Evolutionary conservation across 2,113 vertebrate genomes (phyloP).

Genomic region (Trogon surrucura): DNA sequence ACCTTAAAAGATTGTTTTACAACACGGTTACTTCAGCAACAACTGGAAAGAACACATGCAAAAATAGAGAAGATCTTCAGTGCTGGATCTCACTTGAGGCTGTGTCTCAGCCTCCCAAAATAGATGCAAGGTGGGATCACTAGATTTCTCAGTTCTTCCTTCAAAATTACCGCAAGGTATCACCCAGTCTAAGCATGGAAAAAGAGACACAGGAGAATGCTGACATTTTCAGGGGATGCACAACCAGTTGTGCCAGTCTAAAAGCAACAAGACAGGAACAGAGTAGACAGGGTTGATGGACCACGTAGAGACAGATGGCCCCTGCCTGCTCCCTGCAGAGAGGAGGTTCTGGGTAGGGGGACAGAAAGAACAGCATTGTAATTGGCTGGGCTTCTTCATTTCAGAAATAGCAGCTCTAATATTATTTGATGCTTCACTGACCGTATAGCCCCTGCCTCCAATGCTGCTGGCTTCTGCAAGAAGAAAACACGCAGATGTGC

Average conservation of each 20-base stretch:
- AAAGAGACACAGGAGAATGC: neutral
- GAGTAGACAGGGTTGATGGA: neutral
- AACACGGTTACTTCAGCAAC: neutral
- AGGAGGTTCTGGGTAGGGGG: neutral
- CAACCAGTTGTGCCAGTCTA: neutral
- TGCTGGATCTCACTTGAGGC: neutral
- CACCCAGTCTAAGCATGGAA: neutral
- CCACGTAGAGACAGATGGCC: neutral
- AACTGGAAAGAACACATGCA: neutral
- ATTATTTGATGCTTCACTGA: neutral
- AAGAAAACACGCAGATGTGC: neutral
- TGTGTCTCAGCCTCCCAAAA: neutral
- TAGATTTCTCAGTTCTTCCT: neutral
- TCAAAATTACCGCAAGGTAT: neutral
- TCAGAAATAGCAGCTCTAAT: neutral
- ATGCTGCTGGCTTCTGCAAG: neutral
- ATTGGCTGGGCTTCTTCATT: neutral
- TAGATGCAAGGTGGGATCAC: neutral
- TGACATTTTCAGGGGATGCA: neutral
- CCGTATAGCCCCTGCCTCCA: neutral
- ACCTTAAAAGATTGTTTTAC: neutral
- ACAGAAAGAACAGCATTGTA: neutral
- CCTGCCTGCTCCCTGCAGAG: rapidly evolving
- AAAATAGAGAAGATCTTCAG: neutral
- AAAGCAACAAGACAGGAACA: neutral